Evolutionary conservation across 2,113 vertebrate species (phyloP), one percentile per base, ranked within the genome.

Genomic region (Dendrocopos noguchii): DNA sequence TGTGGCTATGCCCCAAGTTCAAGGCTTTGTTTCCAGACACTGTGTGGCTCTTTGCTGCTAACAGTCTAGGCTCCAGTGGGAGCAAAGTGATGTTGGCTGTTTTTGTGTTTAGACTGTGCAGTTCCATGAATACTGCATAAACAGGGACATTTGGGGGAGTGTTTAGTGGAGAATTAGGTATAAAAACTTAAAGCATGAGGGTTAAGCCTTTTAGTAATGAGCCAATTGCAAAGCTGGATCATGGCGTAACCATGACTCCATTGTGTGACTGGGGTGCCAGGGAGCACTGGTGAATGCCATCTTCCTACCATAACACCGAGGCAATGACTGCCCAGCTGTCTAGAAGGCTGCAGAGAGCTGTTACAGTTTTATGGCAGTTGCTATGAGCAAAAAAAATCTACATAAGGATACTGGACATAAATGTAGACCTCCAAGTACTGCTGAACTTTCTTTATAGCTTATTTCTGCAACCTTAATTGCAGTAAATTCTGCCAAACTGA

Each of bases 401-500:
- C 19, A 9, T 39, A 34, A 52, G 63, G 7, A 25, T 33, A 56
- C 34, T 67, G 42, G 44, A 44, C 71, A 64, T 60, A 75, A 93
- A 76, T 39, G 72, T 29, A 77, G 78, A 73, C 33, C 46, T 92
- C 72, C 70, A 80, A 77, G 28, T 76, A 44, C 19, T 33, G 10
- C 73, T 81, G 83, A 80, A 87, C 63, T 92, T 92, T 55, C 50
- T 87, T 89, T 82, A 87, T 53, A 77, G 81, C 52, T 87, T 82
- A 56, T 89, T 92, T 84, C 84, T 80, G 33, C 22, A 25, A 21
- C 53, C 75, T 64, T 95, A 92, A 94, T 75, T 92, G 78, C 84
- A 82, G 60, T 95, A 91, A 87, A 89, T 96, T 94, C 84, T 92
- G 61, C 80, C 86, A 72, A 66, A 88, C 61, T 77, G 82, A 83